Percentiles rank a stretch among this genome's conserved stretches.
phyloP scores from a whole-genome alignment of 2,113 vertebrate species.

The Atrichornis clamosus region DNA sequence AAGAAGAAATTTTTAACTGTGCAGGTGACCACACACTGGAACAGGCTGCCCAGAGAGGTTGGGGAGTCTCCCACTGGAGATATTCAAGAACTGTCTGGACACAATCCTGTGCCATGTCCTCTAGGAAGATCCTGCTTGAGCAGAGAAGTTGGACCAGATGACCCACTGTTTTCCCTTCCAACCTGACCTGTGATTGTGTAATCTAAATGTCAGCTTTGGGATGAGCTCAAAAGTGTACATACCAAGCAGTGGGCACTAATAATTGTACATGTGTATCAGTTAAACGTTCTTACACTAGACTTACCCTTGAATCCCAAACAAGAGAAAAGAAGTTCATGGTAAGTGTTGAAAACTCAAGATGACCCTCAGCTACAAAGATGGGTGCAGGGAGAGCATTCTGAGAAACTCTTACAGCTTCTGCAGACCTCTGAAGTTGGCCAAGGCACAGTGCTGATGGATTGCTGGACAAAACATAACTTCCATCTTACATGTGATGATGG shows the following conservation, averaged over 20 bases:
- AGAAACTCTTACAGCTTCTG: neutral
- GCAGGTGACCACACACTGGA: neutral
- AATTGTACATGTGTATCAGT: neutral
- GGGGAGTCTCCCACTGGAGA: neutral
- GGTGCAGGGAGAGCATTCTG: neutral
- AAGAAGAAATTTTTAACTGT: neutral
- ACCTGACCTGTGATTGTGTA: neutral
- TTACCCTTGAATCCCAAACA: neutral
- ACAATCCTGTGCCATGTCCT: neutral
- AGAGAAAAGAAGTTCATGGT: neutral
- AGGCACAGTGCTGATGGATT: neutral
- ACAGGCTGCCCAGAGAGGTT: neutral
- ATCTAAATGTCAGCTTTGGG: neutral
- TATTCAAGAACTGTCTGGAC: neutral
- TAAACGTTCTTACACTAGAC: neutral
- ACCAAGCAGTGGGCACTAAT: neutral
- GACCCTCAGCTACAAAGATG: neutral
- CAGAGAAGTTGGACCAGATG: neutral
- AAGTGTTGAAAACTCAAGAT: neutral
- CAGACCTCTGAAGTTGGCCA: neutral
- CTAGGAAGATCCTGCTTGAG: neutral
- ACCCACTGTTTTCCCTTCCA: neutral
- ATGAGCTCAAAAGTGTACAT: neutral
- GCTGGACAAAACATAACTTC: neutral
- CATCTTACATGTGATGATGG: accelerated